Base-by-base conservation (phyloP, 2,888 invertebrate genomes). In the Autographa gamma region DNA sequence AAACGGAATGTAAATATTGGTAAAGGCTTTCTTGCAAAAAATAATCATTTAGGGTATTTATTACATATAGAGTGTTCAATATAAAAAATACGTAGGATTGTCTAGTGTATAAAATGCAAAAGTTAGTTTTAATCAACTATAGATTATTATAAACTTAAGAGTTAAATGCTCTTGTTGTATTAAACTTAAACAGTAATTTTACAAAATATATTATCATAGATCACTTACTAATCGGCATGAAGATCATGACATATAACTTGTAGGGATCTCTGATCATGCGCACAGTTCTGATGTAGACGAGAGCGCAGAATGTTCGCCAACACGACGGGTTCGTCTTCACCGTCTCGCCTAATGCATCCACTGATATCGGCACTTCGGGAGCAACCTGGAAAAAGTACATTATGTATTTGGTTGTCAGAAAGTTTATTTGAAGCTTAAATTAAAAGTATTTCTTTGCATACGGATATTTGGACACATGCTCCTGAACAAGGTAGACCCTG, bases 231-330 rank as follows among this genome's bases (percentile, higher is more conserved):
- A 97, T 95, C 0, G 98, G 98, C 88, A 97, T 95, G 64, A 97
- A 94, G 75, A 98, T 96, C 96, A 97, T 97, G 82, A 97, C 97
- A 84, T 97, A 97, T 1, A 98, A 92, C 85, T 97, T 97, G 90
- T 97, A 97, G 0, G 97, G 96, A 84, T 97, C 97, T 38, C 97
- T 93, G 76, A 97, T 95, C 93, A 98, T 96, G 71, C 97, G 93
- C 59, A 97, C 93, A 0, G 96, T 94, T 69, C 98, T 92, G 77
- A 98, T 93, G 88, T 96, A 96, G 61, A 97, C 94, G 82, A 98
- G 95, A 0, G 97, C 97, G 70, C 96, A 96, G 73, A 97, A 95
- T 0, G 96, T 97, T 85, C 97, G 96, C 90, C 96, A 95, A 76
- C 95, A 95, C 41, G 96, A 96, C 1, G 97, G 97, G 75, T 94